Base-by-base conservation (phyloP, 2,797 vertebrate species). In the Hozukius guyotensis region DNA sequence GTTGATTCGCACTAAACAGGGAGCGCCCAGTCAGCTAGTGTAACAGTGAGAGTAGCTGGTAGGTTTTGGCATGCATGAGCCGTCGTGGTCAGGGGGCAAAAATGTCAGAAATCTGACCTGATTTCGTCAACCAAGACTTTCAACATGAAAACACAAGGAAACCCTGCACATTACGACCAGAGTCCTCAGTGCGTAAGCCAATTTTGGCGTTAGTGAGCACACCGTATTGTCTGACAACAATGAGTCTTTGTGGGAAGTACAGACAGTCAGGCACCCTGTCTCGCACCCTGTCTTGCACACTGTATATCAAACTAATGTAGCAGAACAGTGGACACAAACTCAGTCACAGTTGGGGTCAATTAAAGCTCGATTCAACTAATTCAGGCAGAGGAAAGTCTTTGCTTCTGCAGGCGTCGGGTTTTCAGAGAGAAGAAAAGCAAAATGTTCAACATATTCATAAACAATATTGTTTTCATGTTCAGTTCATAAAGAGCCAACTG, bases 201-300 rank as follows among this genome's bases (percentile, higher is more conserved):
- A 80, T 89, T 92, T 91, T 68, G 85, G 84, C 75, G 76, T 87
- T 85, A 72, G 87, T 16, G 84, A 89, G 83, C 81, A 63, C 83
- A 63, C 83, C 36, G 81, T 81, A 91, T 92, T 92, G 93, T 94
- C 86, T 82, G 75, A 78, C 72, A 93, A 94, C 93, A 93, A 94
- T 85, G 89, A 89, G 85, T 81, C 91, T 91, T 94, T 93, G 93
- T 93, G 82, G 86, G 73, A 71, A 84, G 87, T 49, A 83, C 90
- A 94, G 93, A 93, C 93, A 93, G 92, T 85, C 91, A 89, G 94
- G 92, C 93, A 88, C 93, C 92, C 92, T 64, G 89, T 92, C 92
- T 93, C 72, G 62, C 89, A 88, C 85, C 88, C 90, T 92, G 92
- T 94, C 93, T 83, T 86, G 67, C 87, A 89, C 89, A 91, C 92